A percentile compares a stretch with the other conserved stretches of the same genome.
Conservation (phyloP, 2,113 vertebrate genomes). For the Poeciliopsis retropinna region DNA sequence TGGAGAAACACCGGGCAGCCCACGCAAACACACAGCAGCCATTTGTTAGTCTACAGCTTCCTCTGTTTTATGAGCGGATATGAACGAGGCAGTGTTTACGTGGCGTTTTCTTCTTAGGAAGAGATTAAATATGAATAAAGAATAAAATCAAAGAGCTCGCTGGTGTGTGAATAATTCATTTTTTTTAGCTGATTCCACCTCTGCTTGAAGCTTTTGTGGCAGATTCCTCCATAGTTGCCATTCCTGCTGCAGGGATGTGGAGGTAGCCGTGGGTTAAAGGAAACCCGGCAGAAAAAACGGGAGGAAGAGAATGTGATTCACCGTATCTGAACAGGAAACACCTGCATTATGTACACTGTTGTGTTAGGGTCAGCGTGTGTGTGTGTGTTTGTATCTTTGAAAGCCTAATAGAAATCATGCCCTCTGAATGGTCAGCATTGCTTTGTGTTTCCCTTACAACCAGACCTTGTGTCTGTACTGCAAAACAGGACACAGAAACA, state of each 20-base stretch:
- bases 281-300: slow-evolving; percentile 60
- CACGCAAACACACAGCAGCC: slow-evolving; percentile 19
- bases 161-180: slow-evolving; percentile 8
- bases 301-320: slow-evolving; percentile 67
- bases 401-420: slow-evolving; percentile 8
- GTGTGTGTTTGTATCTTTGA: slow-evolving; percentile 8
- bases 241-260: slow-evolving; percentile 33
- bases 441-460: slow-evolving; percentile 1
- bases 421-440: slow-evolving; percentile 26
- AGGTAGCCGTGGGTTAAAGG: slow-evolving; percentile 48
- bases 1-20: slow-evolving; percentile 16
- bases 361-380: slow-evolving; percentile 9
- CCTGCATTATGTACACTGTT: slow-evolving; percentile 47
- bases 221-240: slow-evolving; percentile 12
- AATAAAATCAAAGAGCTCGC: neutral
- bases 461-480: slow-evolving; percentile 13
- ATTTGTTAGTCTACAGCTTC: slow-evolving; percentile 30
- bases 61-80: slow-evolving; percentile 13
- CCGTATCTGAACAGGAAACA: slow-evolving; percentile 72
- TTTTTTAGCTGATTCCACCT: neutral
- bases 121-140: neutral
- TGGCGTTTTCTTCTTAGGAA: slow-evolving; percentile 10
- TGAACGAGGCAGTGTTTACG: neutral
- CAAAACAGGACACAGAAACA: slow-evolving; percentile 23
- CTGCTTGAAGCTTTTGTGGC: slow-evolving; percentile 22